Evolutionary conservation across 2,888 invertebrate species (phyloP), one percentile per base, ranked within the genome.

Genomic region (Alviniconcha strummeri): DNA sequence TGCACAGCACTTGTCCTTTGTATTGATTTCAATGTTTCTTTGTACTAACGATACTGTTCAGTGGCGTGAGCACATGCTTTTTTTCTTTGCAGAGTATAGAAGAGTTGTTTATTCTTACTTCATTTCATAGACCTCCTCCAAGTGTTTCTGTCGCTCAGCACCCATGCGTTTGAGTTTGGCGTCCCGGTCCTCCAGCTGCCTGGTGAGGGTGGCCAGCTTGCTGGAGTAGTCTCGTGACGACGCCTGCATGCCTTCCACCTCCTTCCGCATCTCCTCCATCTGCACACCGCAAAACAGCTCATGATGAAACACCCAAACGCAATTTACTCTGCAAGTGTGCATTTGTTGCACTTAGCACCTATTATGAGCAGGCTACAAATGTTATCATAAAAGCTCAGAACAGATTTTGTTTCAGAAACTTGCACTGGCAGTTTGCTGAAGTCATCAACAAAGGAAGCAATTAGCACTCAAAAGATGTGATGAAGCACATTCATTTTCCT

Each of bases 41-140:
- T 36, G 36, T 36, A 36, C 36, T 36, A 1, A 36, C 3, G 1
- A 36, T 36, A 36, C 36, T 36, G 36, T 36, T 36, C 36, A 36
- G 36, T 3, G 3, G 1, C 3, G 36, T 36, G 36, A 36, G 36
- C 3, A 3, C 36, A 36, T 36, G 3, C 36, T 36, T 3, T 36
- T 36, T 36, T 36, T 36, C n/a, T 36, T 36, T 3, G 3, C 36
- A 36, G 36, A 36, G 1, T 36, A 36, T 36, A 36, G 36, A 3
- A 36, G 36, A 36, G 36, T 36, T 36, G 36, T 36, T 36, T 36
- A 36, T 36, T 36, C 96, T 95, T 94, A 97, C 97, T 97, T 96
- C 95, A 97, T 96, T 92, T 96, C 96, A 88, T 96, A 96, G 84
- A 97, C 95, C 92, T 97, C 96, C 91, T 96, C 96, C 88, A 97